Base-by-base conservation (phyloP, 2,797 vertebrate species). In the Sorex maritimensis region DNA sequence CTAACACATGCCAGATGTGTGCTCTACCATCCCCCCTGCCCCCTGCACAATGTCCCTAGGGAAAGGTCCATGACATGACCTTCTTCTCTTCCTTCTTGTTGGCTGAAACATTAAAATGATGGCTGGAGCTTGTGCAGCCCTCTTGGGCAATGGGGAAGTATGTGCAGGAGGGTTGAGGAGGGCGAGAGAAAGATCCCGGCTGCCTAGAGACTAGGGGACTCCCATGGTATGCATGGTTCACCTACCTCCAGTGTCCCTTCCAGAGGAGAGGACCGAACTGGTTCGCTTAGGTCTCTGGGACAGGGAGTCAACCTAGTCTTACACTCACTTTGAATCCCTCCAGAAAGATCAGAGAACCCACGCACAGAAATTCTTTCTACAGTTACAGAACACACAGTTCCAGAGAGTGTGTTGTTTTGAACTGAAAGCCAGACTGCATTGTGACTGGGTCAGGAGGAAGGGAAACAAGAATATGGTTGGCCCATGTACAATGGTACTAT, bases 71-170 rank as follows among this genome's bases (percentile, higher is more conserved):
- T 12, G 12, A 8, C 28, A 71, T 12, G 12, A 8, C 7, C 44
- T 58, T 75, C 26, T n/a, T 38, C 44, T 71, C 71, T 81, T 81
- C 23, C 77, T 78, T 74, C 86, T 14, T 81, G 17, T 34, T 77
- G 28, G 41, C 86, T 81, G 41, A 55, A 75, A 88, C 9, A 15
- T 44, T 14, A 14, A 55, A 34, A 75, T 52, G 41, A 80, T 72
- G 63, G 71, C 86, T 92, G 41, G 74, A 41, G 61, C 46, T 15
- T 23, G 24, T 61, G 10, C 69, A 69, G n/a, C 7, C 11, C 38
- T 30, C 69, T 68, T 88, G 65, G 49, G 41, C 26, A 44, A 88
- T 15, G 46, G 14, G 49, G 34, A n/a, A 26, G 65, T 34, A 58
- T 41, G 34, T 14, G 65, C 30, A 87, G 44, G 30, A 63, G 38